These are phyloP conservation scores for Proteles cristata DNA, from an alignment of 2,113 vertebrate species.

Conservation along the genomic window DNA sequence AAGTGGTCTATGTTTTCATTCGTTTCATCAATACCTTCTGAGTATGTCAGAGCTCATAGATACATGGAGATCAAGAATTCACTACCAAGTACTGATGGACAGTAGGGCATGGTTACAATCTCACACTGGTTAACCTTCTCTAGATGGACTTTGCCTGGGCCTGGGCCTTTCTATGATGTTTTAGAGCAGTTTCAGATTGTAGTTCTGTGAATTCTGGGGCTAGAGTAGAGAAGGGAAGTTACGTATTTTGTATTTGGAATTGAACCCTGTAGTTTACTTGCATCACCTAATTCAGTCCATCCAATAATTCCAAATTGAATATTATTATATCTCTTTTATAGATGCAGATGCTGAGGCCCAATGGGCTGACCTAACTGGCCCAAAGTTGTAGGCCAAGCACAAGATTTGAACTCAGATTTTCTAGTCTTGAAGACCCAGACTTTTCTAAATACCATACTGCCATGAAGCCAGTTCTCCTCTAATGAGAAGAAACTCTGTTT, in stretches of 20 bases:
- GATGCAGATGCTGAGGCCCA: background rate
- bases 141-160: background rate
- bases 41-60: background rate
- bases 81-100: background rate
- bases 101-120: background rate
- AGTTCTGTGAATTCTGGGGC: background rate
- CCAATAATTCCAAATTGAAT: background rate
- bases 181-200: background rate
- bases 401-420: background rate
- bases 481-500: background rate
- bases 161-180: background rate
- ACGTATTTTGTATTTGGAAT: background rate
- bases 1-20: background rate
- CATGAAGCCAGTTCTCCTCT: background rate
- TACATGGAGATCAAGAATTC: background rate
- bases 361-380: background rate
- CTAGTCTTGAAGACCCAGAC: background rate
- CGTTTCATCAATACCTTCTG: background rate
- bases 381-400: background rate
- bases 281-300: background rate
- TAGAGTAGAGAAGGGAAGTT: background rate
- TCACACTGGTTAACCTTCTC: background rate
- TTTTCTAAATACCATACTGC: background rate
- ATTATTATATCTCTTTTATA: background rate
- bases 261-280: background rate